Evolutionary conservation across 1,140 invertebrate genomes (phyloP), one percentile per base, ranked within the genome.

Genomic region (Cydia fagiglandana): DNA sequence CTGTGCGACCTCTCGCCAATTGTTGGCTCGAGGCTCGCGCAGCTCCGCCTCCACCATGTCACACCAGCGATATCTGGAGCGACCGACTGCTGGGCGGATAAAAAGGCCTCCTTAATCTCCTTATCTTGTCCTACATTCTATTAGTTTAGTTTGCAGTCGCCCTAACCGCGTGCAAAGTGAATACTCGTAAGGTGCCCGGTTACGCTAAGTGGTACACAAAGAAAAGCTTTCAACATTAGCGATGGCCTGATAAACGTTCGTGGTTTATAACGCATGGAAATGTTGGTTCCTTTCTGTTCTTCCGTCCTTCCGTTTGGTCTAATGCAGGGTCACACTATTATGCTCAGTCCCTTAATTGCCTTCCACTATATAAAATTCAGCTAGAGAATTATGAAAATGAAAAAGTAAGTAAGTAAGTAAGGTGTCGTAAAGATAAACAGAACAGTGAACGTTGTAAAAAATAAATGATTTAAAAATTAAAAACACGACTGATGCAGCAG

Each of bases 191-290:
- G 66, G 66, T 70, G 66, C 66, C 66, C 64, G 28, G 28, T 68
- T 38, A n/a, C 15, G 66, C 66, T 70, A 70, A 70, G 66, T 70
- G 66, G 34, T 12, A 38, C 34, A 41, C 66, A 70, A 70, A 70
- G 66, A 70, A 66, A 68, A 41, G 66, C 66, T 70, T 70, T 70
- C 66, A 70, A 70, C 66, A 70, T 45, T 70, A 70, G 66, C 66
- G 6, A n/a, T 17, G 15, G 30, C 15, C 47, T 53, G 56, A 61
- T 61, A 20, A 61, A 61, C 24, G 56, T 50, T 3, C 53, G 53
- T 61, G 56, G 17, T 20, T 61, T 61, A 61, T 61, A 61, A 61
- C 56, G 10, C 56, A 61, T 24, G 56, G 56, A 20, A 61, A 61
- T 61, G 56, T 24, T 56, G 45, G 45, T 7, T 53, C 50, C 20